Base-by-base conservation (phyloP, 2,888 invertebrate species). In the Apomyelois bistriatella region DNA sequence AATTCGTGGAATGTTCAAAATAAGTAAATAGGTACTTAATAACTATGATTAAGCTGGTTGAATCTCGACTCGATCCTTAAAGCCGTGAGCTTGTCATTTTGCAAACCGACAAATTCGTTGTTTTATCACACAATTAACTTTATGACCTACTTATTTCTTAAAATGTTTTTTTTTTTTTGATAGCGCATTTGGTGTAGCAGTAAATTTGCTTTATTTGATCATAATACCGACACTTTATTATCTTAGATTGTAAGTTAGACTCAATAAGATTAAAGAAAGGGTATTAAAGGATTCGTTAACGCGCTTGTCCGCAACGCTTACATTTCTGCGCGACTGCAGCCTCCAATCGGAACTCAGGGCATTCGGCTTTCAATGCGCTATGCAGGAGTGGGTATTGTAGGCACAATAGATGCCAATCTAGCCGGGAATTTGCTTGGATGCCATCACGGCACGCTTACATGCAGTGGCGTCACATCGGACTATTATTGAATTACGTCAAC, bases 361-460 rank as follows among this genome's bases (percentile, higher is more conserved):
- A 83, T 82, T 84, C 76, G 78, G 82, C 76, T 76, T 77, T 79
- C 82, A 82, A 81, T 82, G 73, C 77, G 70, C 74, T 74, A 74
- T 75, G 78, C 72, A 62, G 63, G 68, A 71, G 78, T 74, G 73
- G 62, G 22, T 5, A 58, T 69, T 65, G 64, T 66, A 70, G 68
- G 77, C 78, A 86, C 85, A 87, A 85, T 86, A 74, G 78, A 82
- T 80, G 82, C 82, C 85, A 82, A 85, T 84, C 82, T 82, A 65
- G 71, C 70, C 72, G 74, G 85, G 85, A 84, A 86, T 85, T 65
- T 70, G 76, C 79, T 76, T 74, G 71, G 73, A 79, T 77, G 76
- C 79, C 72, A 73, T 65, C 62, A 60, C 66, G 38, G 38, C 38
- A 15, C 40, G 63, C 62, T 58, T 58, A 61, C 53, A 53, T 55